Base-by-base conservation (phyloP, 1,140 invertebrate species). In the Drosophila arizonae region DNA sequence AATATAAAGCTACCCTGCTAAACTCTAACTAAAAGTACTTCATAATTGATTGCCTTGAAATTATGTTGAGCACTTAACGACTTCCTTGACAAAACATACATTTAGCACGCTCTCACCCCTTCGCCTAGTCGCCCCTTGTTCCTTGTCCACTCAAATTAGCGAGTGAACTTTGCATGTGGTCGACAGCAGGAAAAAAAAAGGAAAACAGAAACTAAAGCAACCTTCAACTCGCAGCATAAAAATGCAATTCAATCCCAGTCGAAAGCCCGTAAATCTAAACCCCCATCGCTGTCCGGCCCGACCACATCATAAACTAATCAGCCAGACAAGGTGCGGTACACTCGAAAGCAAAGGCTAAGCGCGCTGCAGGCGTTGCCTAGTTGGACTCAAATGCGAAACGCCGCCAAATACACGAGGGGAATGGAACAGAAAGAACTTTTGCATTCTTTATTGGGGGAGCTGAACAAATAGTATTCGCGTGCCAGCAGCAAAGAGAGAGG, bases 221-320 rank as follows among this genome's bases (percentile, higher is more conserved):
- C 52, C 52, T 70, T 56, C 51, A 26, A 39, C 41, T 28, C 5
- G 50, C 33, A 56, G 26, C 41, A 62, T 15, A 57, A 63, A 73
- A 74, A 69, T 56, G 36, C 28, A 72, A 72, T 60, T 9, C 48
- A 52, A 54, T 21, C 24, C 15, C 33, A 21, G 46, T 33, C 30
- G 17, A 43, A 39, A 52, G 8, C 46, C 9, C 33, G 11, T 15
- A 4, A 30, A 46, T 30, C 33, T 4, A 39, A 39, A 3, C 46
- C 51, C 56, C 9, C 28, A 11, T 10, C 11, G 41, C 48, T 55
- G 63, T 58, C 33, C 36, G 51, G 15, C 21, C 54, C 39, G 63
- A 64, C 60, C 72, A 60, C 67, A 75, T 70, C 67, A 71, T 75
- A 75, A 71, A 71, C 72, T 71, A 71, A 75, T 71, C 72, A 71